Percentiles rank a stretch among this genome's conserved stretches.
phyloP scores from a whole-genome alignment of 2,797 vertebrate genomes.

The Vespertilio murinus region DNA sequence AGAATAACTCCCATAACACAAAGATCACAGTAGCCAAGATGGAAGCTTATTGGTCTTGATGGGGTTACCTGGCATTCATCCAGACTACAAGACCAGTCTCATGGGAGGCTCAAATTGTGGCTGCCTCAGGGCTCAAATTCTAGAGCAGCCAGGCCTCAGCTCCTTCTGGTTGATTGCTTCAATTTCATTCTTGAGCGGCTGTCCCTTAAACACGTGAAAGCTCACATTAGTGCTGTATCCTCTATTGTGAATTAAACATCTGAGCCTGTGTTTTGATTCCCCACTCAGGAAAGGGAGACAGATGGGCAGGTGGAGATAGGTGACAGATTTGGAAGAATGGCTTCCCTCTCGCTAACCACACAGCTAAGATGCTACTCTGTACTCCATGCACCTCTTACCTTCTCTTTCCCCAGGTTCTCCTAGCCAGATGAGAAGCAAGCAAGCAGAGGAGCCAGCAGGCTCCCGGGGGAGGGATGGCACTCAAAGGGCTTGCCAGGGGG shows the following conservation, averaged over 20 bases:
- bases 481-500: too few species aligned
- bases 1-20: not conserved
- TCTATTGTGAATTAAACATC: not conserved
- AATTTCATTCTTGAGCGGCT: not conserved
- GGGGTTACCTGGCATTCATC: not conserved
- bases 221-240: not conserved
- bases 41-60: not conserved
- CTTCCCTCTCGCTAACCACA: not conserved
- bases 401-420: rapidly evolving
- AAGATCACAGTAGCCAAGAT: not conserved
- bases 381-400: rapidly evolving
- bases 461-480: rapidly evolving
- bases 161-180: not conserved
- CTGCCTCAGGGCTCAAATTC: not conserved
- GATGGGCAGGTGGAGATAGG: not conserved
- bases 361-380: not conserved
- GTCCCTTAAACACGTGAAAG: not conserved
- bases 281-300: not conserved
- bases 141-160: not conserved
- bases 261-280: not conserved
- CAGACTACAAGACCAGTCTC: not conserved
- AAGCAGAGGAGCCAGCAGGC: not conserved
- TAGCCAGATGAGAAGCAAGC: not conserved
- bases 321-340: not conserved
- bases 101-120: rapidly evolving